Conservation (phyloP, 1,140 invertebrate genomes). For the Trachelipus rathkii region DNA sequence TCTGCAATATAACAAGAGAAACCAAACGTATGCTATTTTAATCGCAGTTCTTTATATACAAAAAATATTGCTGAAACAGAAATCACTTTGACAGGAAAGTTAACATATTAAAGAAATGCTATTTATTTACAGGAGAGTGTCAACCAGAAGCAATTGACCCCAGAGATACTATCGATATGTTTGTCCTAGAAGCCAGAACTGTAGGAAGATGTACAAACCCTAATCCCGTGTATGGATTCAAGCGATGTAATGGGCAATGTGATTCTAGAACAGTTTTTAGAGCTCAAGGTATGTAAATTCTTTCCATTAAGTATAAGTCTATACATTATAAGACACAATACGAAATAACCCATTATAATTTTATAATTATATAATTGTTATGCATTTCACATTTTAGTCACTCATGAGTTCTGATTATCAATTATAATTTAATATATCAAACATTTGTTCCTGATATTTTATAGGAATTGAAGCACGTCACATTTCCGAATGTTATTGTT, state of each 20-base stretch:
- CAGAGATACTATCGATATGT: conserved; percentile 45
- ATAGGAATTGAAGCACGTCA: conserved; percentile 17
- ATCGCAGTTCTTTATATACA: too few relatives aligned
- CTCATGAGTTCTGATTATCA: too few relatives aligned
- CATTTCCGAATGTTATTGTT: conserved; percentile 41
- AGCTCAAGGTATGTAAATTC: conserved; percentile 35
- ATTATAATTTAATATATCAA: too few relatives aligned
- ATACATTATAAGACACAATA: too few relatives aligned
- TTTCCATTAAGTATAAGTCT: too few relatives aligned
- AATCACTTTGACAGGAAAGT: neutral
- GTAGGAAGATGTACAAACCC: conserved; percentile 47
- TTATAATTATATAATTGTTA: too few relatives aligned
- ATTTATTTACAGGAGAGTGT: conserved; percentile 43
- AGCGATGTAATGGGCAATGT: conserved; percentile 47
- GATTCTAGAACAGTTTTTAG: conserved; percentile 45
- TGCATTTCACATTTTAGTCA: too few relatives aligned
- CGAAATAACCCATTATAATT: too few relatives aligned
- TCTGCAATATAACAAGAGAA: conserved; percentile 44
- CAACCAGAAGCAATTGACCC: conserved; percentile 38
- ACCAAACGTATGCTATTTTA: conserved; percentile 36
- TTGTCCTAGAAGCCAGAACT: conserved; percentile 35
- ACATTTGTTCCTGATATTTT: neutral
- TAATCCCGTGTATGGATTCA: conserved; percentile 43
- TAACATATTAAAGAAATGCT: conserved; percentile 1
- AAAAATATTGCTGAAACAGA: neutral